A percentile compares a stretch with the other conserved stretches of the same genome.
phyloP scores from a whole-genome alignment of 2,797 vertebrate species.

The Cetoscarus ocellatus region DNA sequence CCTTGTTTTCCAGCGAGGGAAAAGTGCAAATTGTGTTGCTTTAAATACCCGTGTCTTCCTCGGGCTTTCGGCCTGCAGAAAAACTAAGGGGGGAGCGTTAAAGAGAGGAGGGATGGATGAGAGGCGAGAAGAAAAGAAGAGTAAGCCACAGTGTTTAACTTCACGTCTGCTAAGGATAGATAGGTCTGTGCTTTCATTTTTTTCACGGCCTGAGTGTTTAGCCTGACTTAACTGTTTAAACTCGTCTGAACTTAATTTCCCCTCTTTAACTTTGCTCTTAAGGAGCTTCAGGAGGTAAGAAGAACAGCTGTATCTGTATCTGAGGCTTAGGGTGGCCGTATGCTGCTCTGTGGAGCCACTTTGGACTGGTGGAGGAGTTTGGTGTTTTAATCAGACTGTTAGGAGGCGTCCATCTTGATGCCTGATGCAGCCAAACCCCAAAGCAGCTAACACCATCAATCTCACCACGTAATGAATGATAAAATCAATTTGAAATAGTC shows the following conservation, averaged over 20 bases:
- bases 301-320: slow-evolving; percentile 45
- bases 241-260: slow-evolving; percentile 65
- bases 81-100: background rate
- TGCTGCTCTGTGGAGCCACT: slow-evolving; percentile 16
- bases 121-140: slow-evolving; percentile 46
- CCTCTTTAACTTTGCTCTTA: slow-evolving; percentile 52
- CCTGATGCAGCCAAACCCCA: background rate
- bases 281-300: slow-evolving; percentile 52
- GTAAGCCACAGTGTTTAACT: slow-evolving; percentile 59
- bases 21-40: slow-evolving; percentile 83
- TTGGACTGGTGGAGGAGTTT: background rate
- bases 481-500: slow-evolving; percentile 10
- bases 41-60: slow-evolving; percentile 82
- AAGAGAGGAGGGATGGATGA: slow-evolving; percentile 14
- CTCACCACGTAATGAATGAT: slow-evolving; percentile 1
- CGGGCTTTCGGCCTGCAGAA: slow-evolving; percentile 54
- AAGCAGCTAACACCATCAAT: slow-evolving; percentile 12
- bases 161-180: slow-evolving; percentile 65
- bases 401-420: background rate
- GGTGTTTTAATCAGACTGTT: slow-evolving; percentile 7
- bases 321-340: slow-evolving; percentile 39
- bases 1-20: slow-evolving; percentile 52
- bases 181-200: slow-evolving; percentile 58
- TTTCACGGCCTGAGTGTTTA: slow-evolving; percentile 46
- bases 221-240: slow-evolving; percentile 66